Evolutionary conservation across 1,140 invertebrate genomes (phyloP).

Genomic region (Saccostrea echinata): DNA sequence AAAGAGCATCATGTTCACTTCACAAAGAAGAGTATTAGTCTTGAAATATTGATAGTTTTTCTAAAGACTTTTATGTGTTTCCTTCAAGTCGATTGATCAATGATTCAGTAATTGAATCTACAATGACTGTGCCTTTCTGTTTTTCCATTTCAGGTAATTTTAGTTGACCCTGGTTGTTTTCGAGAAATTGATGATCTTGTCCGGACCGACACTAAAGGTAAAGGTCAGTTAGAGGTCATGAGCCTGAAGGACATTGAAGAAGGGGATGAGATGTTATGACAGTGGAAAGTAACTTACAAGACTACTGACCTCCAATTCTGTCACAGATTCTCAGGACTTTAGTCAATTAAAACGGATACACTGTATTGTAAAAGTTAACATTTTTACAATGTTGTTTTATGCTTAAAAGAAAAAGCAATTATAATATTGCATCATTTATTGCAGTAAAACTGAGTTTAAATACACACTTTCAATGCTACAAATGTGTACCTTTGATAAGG

Average conservation of each 20-base stretch:
- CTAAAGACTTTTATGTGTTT: not conserved
- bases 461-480: not conserved
- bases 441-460: not conserved
- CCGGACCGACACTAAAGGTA: slow-evolving; percentile 91
- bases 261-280: slow-evolving; percentile 86
- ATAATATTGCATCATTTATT: slow-evolving; percentile 20
- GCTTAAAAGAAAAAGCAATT: not conserved
- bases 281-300: not conserved
- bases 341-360: not conserved
- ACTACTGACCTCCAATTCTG: not conserved
- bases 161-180: slow-evolving; percentile 96
- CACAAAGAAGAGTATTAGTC: too few relatives aligned
- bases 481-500: not conserved
- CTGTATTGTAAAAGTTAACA: not conserved
- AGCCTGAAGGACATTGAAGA: slow-evolving; percentile 95
- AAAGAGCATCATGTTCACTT: too few relatives aligned
- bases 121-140: not conserved
- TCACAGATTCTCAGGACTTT: not conserved
- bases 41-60: not conserved
- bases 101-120: not conserved
- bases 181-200: slow-evolving; percentile 92
- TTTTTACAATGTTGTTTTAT: not conserved
- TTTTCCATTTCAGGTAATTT: slow-evolving; percentile 84
- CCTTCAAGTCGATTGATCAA: not conserved
- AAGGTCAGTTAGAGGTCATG: slow-evolving; percentile 91